Percentiles rank a stretch among this genome's conserved stretches.
Evolutionary conservation across 2,888 invertebrate species (phyloP).

Genomic region (Monoplex corrugatus): DNA sequence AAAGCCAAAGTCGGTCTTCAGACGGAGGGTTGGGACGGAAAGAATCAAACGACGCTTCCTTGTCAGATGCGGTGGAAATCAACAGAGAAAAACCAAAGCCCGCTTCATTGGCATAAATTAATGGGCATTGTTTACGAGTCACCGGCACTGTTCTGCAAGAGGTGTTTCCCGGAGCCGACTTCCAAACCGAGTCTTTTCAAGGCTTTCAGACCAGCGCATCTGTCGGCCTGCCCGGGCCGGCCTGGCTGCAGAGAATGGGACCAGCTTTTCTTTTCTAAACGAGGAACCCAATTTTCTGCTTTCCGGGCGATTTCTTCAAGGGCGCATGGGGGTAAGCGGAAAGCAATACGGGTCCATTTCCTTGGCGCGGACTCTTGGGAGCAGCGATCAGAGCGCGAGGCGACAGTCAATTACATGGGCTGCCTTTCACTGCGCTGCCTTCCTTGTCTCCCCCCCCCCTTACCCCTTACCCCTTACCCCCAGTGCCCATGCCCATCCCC

Average conservation of each 20-base stretch:
- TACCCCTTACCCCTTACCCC: too few species aligned
- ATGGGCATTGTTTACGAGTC: slow-evolving; percentile 46
- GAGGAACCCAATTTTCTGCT: slow-evolving; percentile 57
- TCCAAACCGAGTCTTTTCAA: slow-evolving; percentile 7
- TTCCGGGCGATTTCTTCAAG: slow-evolving; percentile 56
- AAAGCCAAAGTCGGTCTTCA: neutral
- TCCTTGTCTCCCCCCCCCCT: too few species aligned
- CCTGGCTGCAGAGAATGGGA: neutral
- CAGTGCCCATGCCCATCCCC: too few species aligned
- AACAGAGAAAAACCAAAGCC: slow-evolving; percentile 15
- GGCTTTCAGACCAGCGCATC: slow-evolving; percentile 41
- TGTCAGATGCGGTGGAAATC: too few species aligned
- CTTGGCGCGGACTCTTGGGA: slow-evolving; percentile 47
- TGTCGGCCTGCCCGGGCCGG: neutral
- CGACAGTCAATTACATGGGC: slow-evolving; percentile 49
- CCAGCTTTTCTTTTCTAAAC: slow-evolving; percentile 50
- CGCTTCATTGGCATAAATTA: slow-evolving; percentile 43
- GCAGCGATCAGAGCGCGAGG: slow-evolving; percentile 40
- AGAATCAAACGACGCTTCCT: too few species aligned
- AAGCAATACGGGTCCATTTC: slow-evolving; percentile 56
- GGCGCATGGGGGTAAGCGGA: slow-evolving; percentile 56
- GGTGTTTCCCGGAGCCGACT: neutral
- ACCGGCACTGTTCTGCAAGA: neutral
- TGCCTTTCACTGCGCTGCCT: slow-evolving; percentile 26
- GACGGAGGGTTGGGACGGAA: too few species aligned